A percentile compares a stretch with the other conserved stretches of the same genome.
Evolutionary conservation across 2,888 invertebrate genomes (phyloP).

Genomic region (Bhutanitis thaidina): DNA sequence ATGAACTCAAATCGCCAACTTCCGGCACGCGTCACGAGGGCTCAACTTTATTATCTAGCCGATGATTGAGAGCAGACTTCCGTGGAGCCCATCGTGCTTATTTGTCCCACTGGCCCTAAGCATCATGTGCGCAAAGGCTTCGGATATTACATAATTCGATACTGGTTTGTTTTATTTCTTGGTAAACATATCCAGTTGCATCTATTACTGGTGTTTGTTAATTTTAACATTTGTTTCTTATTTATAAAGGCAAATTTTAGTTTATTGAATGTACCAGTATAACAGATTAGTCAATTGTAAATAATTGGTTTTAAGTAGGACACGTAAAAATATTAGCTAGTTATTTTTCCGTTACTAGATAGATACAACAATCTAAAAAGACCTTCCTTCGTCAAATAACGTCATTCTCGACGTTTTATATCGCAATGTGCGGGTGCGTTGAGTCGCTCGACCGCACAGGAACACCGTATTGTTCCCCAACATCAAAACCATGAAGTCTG

Average conservation of each 20-base stretch:
- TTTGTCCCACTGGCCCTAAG: constrained; percentile 49
- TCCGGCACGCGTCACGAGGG: constrained; percentile 56
- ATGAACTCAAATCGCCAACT: constrained; percentile 41
- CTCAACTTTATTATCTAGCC: constrained; percentile 59
- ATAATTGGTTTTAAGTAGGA: no score
- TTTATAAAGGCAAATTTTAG: no score
- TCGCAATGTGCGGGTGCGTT: constrained; percentile 53
- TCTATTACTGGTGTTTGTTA: constrained; percentile 37
- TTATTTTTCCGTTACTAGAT: no score
- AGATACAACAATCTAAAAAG: not conserved
- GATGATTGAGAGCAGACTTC: constrained; percentile 72
- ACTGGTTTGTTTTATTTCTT: constrained; percentile 26
- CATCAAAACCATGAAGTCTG: constrained; percentile 54
- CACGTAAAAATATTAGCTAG: no score
- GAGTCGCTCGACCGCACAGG: constrained; percentile 66
- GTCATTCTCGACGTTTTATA: constrained; percentile 26
- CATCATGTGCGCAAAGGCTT: constrained; percentile 9
- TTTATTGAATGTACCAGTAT: no score
- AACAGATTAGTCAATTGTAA: no score
- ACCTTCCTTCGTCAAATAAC: not conserved
- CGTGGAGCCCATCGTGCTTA: constrained; percentile 52
- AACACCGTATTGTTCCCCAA: constrained; percentile 58
- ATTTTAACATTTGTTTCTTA: constrained; percentile 9
- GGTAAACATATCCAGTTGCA: constrained; percentile 34
- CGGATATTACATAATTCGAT: constrained; percentile 26